Conservation (phyloP, 2,797 vertebrate species). For the Antrozous pallidus region DNA sequence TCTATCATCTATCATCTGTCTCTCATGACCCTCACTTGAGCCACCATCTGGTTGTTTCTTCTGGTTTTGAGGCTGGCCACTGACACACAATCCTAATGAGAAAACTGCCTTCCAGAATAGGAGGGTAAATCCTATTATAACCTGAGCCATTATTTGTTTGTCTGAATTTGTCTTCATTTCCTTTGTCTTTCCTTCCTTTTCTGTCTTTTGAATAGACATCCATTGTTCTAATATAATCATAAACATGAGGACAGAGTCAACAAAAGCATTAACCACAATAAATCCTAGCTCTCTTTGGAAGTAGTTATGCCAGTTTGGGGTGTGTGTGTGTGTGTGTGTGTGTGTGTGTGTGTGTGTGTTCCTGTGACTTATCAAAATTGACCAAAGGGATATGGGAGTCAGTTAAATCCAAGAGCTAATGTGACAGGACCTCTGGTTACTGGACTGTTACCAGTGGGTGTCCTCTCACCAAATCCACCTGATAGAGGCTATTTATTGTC, state of each 20-base stretch:
- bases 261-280: no score
- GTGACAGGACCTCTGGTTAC: no score
- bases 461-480: no score
- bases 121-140: not conserved
- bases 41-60: no score
- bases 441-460: no score
- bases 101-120: not conserved
- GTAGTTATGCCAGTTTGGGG: not conserved
- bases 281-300: no score
- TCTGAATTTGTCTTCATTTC: not conserved
- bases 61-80: not conserved
- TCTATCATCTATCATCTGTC: not conserved
- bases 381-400: no score
- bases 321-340: not conserved
- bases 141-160: not conserved
- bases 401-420: no score
- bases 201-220: not conserved
- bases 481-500: no score
- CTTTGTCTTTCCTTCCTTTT: not conserved
- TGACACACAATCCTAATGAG: not conserved
- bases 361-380: not conserved
- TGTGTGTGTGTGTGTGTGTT: not conserved
- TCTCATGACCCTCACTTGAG: not conserved
- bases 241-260: no score
- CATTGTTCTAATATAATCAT: not conserved